Evolutionary conservation across 2,113 vertebrate species (phyloP).

Genomic region (Nothoprocta perdicaria): DNA sequence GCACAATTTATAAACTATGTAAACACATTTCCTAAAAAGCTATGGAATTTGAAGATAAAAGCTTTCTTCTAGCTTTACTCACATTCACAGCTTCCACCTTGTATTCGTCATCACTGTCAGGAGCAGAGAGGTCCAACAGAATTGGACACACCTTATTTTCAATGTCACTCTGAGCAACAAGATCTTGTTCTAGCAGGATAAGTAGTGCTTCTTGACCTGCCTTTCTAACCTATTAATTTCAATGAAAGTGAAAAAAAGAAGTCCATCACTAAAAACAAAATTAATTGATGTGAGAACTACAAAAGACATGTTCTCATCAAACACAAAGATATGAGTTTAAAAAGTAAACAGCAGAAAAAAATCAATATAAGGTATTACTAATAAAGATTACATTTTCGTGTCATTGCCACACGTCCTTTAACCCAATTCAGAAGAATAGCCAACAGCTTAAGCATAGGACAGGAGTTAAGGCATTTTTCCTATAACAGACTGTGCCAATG

Average conservation of each 20-base stretch:
- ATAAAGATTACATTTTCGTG: not conserved
- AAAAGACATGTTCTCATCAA: not conserved
- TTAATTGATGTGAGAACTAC: not conserved
- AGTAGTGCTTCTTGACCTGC: constrained; percentile 90
- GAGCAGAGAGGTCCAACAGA: constrained; percentile 86
- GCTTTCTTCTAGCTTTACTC: constrained; percentile 55
- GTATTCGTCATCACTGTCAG: constrained; percentile 87
- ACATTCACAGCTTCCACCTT: constrained; percentile 90
- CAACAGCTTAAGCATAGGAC: not conserved
- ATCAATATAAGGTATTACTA: not conserved
- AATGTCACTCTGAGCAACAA: constrained; percentile 86
- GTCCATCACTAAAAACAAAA: not conserved
- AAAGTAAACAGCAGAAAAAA: not conserved
- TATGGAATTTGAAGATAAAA: not conserved
- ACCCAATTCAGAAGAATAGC: not conserved
- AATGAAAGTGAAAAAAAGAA: not conserved
- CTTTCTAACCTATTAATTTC: constrained; percentile 86
- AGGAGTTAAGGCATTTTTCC: not conserved
- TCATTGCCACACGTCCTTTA: not conserved
- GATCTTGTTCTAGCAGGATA: constrained; percentile 89
- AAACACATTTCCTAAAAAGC: not conserved
- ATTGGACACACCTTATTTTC: constrained; percentile 90
- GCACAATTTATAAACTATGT: not conserved
- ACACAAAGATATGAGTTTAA: not conserved
- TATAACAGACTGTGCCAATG: not conserved